A percentile compares a stretch with the other conserved stretches of the same genome.
Conservation (phyloP, 2,888 invertebrate genomes). For the Dryomyza anilis region DNA sequence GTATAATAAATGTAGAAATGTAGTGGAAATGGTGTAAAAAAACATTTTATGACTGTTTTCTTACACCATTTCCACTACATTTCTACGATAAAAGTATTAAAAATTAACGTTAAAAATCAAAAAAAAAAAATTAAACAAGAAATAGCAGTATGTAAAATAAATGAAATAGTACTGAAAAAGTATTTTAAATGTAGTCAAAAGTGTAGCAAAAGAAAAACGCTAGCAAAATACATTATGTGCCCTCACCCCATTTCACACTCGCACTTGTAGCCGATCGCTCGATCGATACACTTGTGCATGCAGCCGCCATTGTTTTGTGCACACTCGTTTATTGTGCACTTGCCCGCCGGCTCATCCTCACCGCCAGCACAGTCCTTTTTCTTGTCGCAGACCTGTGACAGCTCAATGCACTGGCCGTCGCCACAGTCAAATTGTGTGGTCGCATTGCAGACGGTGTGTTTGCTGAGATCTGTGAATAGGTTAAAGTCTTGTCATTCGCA, state of each 20-base stretch:
- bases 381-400: conserved; percentile 81
- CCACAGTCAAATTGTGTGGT: conserved; percentile 85
- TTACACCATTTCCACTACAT: too few species aligned
- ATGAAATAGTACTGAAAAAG: too few species aligned
- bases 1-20: too few species aligned
- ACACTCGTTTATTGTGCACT: conserved; percentile 82
- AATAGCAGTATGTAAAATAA: too few species aligned
- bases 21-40: too few species aligned
- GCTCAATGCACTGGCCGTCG: conserved; percentile 80
- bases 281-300: conserved; percentile 82
- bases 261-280: conserved; percentile 78
- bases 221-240: neutral
- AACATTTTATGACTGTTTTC: too few species aligned
- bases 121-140: too few species aligned
- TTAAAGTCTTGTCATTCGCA: neutral
- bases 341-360: conserved; percentile 83
- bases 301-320: conserved; percentile 82
- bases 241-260: conserved; percentile 75
- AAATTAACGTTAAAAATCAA: too few species aligned
- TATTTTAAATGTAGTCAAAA: neutral
- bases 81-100: too few species aligned
- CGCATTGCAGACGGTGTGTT: conserved; percentile 70
- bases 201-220: neutral
- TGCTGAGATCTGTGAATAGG: conserved; percentile 32
- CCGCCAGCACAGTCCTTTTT: conserved; percentile 85